Base-by-base conservation (phyloP, 1,140 invertebrate species). In the Drosophila sulfurigaster region DNA sequence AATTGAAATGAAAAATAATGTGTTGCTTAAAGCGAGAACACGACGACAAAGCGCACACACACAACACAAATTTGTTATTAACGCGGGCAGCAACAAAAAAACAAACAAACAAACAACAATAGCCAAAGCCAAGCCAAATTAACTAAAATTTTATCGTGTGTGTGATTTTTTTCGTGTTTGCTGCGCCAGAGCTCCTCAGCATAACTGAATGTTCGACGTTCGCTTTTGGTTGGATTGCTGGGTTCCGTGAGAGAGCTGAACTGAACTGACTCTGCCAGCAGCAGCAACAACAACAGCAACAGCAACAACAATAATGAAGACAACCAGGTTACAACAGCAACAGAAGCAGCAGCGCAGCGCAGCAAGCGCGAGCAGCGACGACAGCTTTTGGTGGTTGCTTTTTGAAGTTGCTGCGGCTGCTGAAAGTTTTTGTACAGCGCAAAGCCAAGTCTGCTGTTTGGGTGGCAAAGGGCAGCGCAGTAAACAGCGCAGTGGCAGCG, bases 141-240 rank as follows among this genome's bases (percentile, higher is more conserved):
- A 74, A 87, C 59, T 65, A 63, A 77, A 75, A 70, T 68, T 66
- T 58, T 62, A 51, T 70, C 45, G 54, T 68, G 64, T 76, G 49
- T 71, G 60, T 62, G 48, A 48, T 67, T 75, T 76, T 25, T 81
- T 88, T 82, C 77, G 91, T 91, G 87, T 92, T 92, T 91, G 91
- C 86, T 79, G 80, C 75, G 67, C 72, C 81, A 91, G 91, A 91
- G 83, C 81, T 83, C 62, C 81, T 80, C 75, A 92, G 77, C 87
- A 92, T 92, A 89, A 90, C 81, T 91, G 86, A 90, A 83, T 60
- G 78, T 79, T 83, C 74, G 80, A 83, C 64, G 78, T 79, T 83
- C 74, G 80, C 65, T 76, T 80, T 65, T 78, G 64, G 58, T 65
- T 78, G 64, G 52, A 30, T 48, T 65, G 70, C 59, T 71, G 63